A percentile compares a stretch with the other conserved stretches of the same genome.
Conservation (phyloP, 2,888 invertebrate genomes). For the Orthosia gracilis region DNA sequence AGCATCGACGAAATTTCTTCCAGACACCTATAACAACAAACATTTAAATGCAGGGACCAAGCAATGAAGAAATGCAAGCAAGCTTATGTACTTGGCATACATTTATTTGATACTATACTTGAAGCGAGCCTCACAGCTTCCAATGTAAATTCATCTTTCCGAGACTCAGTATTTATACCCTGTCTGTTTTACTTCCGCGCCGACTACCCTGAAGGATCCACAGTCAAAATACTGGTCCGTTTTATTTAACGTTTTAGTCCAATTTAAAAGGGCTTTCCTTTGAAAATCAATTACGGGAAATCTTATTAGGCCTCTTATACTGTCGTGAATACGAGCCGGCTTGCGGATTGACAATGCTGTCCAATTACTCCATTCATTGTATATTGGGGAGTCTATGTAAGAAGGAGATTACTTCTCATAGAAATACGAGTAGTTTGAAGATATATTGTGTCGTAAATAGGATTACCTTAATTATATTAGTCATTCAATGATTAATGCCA, state of each 20-base stretch:
- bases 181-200: slow-evolving; percentile 37
- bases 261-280: slow-evolving; percentile 68
- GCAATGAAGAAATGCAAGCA: slow-evolving; percentile 29
- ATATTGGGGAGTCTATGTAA: slow-evolving; percentile 39
- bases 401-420: slow-evolving; percentile 52
- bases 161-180: slow-evolving; percentile 54
- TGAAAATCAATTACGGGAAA: slow-evolving; percentile 70
- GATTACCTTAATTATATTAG: slow-evolving; percentile 49
- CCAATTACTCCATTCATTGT: slow-evolving; percentile 60
- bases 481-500: slow-evolving; percentile 43
- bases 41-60: not conserved
- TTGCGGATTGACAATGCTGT: slow-evolving; percentile 58
- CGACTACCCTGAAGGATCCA: slow-evolving; percentile 47
- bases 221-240: slow-evolving; percentile 58
- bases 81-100: slow-evolving; percentile 28
- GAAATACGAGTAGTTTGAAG: slow-evolving; percentile 55
- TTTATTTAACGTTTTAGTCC: slow-evolving; percentile 61
- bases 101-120: slow-evolving; percentile 31
- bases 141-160: slow-evolving; percentile 60
- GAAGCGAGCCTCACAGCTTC: slow-evolving; percentile 28
- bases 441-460: slow-evolving; percentile 41
- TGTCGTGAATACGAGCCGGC: slow-evolving; percentile 60
- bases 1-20: not conserved
- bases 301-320: slow-evolving; percentile 65
- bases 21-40: not conserved